These are phyloP conservation scores for Meiosimyza platycephala DNA, from an alignment of 2,888 invertebrate species.

Conservation along the genomic window DNA sequence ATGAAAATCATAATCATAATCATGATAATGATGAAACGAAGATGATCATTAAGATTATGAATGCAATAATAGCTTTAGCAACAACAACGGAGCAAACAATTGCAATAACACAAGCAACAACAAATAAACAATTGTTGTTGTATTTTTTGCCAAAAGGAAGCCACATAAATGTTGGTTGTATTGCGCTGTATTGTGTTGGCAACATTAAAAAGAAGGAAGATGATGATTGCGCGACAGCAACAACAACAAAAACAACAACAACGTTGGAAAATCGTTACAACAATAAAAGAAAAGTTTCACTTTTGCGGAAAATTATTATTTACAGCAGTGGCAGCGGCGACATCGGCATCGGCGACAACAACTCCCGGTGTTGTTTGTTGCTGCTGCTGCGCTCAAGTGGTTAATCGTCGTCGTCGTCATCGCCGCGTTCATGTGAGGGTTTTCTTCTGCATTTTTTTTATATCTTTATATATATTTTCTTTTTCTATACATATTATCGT, in stretches of 20 bases:
- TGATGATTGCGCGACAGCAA: too few species aligned
- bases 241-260: conserved; percentile 16
- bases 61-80: background rate
- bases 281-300: conserved; percentile 50
- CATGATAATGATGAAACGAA: conserved; percentile 29
- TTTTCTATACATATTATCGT: background rate
- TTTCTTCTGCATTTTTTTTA: background rate
- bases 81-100: background rate
- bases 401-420: conserved; percentile 27
- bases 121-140: conserved; percentile 38
- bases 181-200: too few species aligned
- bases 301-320: conserved; percentile 50
- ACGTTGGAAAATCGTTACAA: background rate
- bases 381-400: conserved; percentile 28
- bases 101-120: background rate
- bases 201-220: too few species aligned
- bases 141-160: conserved; percentile 46
- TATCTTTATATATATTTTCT: conserved; percentile 22
- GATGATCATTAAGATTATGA: too few species aligned
- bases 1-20: conserved; percentile 12
- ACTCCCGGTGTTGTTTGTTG: background rate
- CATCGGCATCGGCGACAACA: too few species aligned
- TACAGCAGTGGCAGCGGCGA: background rate
- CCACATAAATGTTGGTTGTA: conserved; percentile 48
- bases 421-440: conserved; percentile 19